These are phyloP conservation scores for Plebejus melissa DNA, from an alignment of 2,888 invertebrate species.

Conservation along the genomic window DNA sequence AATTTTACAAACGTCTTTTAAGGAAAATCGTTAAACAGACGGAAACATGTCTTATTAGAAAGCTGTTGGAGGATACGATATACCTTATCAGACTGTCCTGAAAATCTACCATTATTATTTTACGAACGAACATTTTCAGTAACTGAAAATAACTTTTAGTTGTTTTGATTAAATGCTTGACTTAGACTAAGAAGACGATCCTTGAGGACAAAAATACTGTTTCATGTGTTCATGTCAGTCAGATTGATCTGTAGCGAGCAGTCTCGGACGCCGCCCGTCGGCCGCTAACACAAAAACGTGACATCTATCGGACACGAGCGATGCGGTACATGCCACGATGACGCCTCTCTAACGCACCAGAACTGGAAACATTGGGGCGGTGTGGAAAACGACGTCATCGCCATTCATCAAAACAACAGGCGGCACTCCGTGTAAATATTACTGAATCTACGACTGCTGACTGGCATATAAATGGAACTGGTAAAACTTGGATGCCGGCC, in stretches of 20 bases:
- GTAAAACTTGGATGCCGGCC: background rate
- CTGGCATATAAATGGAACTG: background rate
- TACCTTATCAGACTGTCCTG: too few species aligned
- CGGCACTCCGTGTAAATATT: background rate
- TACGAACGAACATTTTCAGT: background rate
- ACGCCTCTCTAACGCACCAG: constrained; percentile 48
- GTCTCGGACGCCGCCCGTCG: constrained; percentile 60
- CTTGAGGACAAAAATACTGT: background rate
- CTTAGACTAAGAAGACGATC: background rate
- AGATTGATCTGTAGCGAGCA: constrained; percentile 45
- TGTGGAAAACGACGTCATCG: constrained; percentile 11
- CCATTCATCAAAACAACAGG: background rate
- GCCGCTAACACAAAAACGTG: constrained; percentile 72
- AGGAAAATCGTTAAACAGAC: too few species aligned
- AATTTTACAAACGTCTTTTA: too few species aligned
- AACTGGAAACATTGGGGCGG: constrained; percentile 3
- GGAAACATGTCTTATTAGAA: too few species aligned
- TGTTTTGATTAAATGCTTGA: too few species aligned
- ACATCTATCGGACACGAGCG: constrained; percentile 73
- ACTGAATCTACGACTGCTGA: background rate
- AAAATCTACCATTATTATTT: too few species aligned
- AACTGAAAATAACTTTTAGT: background rate
- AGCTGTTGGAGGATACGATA: too few species aligned
- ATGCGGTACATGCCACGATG: constrained; percentile 53
- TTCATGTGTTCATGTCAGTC: background rate